These are phyloP conservation scores for Catharus bicknelli DNA, from an alignment of 2,113 vertebrate species.

Conservation along the genomic window DNA sequence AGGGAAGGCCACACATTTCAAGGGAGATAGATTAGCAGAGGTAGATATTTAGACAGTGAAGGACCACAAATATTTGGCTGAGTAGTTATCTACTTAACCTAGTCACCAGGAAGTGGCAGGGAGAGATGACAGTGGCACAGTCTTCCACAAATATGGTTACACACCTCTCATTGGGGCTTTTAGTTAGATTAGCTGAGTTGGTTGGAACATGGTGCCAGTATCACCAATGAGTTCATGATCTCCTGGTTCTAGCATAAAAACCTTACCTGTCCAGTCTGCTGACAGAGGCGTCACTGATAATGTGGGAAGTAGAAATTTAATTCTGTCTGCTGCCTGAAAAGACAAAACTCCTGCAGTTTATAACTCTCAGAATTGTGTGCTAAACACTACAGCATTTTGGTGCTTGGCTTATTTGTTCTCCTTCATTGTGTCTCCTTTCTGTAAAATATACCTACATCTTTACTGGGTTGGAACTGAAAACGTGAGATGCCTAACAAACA, in stretches of 20 bases:
- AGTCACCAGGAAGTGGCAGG: not conserved
- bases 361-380: not conserved
- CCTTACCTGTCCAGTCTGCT: not conserved
- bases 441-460: not conserved
- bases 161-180: not conserved
- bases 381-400: not conserved
- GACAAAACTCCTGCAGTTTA: not conserved
- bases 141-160: not conserved
- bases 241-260: not conserved
- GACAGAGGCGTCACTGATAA: not conserved
- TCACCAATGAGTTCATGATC: not conserved
- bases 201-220: not conserved
- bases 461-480: conserved; percentile 19
- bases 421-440: not conserved
- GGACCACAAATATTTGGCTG: not conserved
- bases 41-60: not conserved
- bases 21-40: not conserved
- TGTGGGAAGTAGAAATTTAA: not conserved
- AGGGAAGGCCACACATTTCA: not conserved
- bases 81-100: not conserved
- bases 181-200: not conserved
- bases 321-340: not conserved
- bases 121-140: fast-evolving
- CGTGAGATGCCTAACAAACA: conserved; percentile 42
- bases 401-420: not conserved